Evolutionary conservation across 2,888 invertebrate genomes (phyloP).

Genomic region (Ennomos quercinarius): DNA sequence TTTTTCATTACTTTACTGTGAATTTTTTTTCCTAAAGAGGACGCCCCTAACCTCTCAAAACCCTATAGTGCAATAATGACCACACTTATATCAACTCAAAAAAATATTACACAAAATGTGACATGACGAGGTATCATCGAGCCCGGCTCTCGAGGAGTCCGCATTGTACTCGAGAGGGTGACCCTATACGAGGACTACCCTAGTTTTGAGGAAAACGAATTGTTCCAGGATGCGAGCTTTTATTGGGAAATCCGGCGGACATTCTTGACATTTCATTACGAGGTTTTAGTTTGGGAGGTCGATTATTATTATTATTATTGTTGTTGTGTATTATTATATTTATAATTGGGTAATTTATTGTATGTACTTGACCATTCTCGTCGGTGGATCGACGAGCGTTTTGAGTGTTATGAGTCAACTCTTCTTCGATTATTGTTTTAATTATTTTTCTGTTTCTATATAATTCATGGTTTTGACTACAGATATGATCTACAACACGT

Average conservation of each 20-base stretch:
- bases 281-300: conserved; percentile 49
- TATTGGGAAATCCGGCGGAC: conserved; percentile 53
- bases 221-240: conserved; percentile 53
- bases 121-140: conserved; percentile 36
- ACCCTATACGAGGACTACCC: conserved; percentile 42
- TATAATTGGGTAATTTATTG: conserved; percentile 37
- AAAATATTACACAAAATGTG: conserved; percentile 34
- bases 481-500: no score
- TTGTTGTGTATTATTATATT: conserved; percentile 8
- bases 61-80: conserved; percentile 25
- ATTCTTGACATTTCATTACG: conserved; percentile 60
- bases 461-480: no score
- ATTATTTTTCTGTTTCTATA: no score
- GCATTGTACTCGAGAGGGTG: conserved; percentile 54
- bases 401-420: no score
- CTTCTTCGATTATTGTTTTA: no score
- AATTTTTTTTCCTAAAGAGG: background rate
- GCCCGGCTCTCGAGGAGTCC: conserved; percentile 49
- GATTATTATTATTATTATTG: conserved; percentile 33
- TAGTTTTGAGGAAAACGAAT: conserved; percentile 65
- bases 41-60: conserved; percentile 7
- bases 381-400: background rate
- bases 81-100: conserved; percentile 24
- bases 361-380: conserved; percentile 20
- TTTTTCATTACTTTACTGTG: no score